Evolutionary conservation across 2,113 vertebrate genomes (phyloP), one percentile per base, ranked within the genome.

Genomic region (Chamaea fasciata): DNA sequence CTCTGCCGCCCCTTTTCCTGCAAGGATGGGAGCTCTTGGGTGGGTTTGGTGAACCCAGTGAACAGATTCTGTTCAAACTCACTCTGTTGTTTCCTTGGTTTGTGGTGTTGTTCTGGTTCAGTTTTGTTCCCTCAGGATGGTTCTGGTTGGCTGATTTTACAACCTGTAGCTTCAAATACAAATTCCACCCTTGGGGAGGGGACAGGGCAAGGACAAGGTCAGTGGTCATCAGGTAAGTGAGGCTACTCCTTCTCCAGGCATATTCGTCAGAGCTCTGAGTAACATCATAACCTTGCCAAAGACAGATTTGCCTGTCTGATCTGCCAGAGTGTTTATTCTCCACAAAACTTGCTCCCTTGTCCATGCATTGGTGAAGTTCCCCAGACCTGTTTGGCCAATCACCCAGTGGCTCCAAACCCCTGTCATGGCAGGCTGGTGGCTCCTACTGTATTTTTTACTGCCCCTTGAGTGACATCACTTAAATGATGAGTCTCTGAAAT

Each of bases 1-100:
- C 95, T 81, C 89, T 95, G 92, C 90, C 93, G 76, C 89, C 81
- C 46, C 64, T 86, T 86, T 39, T 60, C 46, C 60, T 70, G 86
- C 71, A 67, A 42, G 4, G 20, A 14, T 41, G 50, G 59, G 57
- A 93, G 39, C 63, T n/a, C 53, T 27, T 3, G 47, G 64, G 42
- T 16, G 27, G 13, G 11, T 65, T 70, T 81, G 76, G 37, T 44
- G 70, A 93, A 18, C 64, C 59, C 39, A 59, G 50, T 76, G 85
- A 50, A 33, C 4, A 7, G 33, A 13, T 59, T 57, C 63, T 83
- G 42, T 13, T 80, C 79, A 70, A 23, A 59, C 30, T 65, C 63
- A 11, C 14, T 62, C 23, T 39, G 14, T 49, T 53, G 35, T 80
- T 77, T 49, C 46, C 46, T 42, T 57, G 37, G 13, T 80, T 62